Percentiles rank a stretch among this genome's conserved stretches.
These are phyloP conservation scores for Yasuhikotakia modesta DNA, from an alignment of 2,797 vertebrate genomes.

Conservation along the genomic window DNA sequence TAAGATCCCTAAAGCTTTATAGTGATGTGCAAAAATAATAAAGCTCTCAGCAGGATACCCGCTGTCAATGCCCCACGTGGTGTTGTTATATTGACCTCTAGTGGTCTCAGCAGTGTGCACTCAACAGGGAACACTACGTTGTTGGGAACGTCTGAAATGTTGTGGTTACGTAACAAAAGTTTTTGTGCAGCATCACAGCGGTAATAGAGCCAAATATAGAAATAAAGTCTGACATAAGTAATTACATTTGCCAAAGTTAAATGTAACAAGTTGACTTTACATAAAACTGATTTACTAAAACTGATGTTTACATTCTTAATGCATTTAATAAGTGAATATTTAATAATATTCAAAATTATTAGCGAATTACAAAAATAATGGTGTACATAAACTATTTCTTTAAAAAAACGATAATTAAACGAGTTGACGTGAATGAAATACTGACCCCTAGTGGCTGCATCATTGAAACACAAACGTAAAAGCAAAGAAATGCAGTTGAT, in stretches of 20 bases:
- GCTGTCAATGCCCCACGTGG: neutral
- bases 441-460: neutral
- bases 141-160: neutral
- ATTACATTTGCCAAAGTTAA: neutral
- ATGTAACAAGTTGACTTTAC: neutral
- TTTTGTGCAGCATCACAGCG: neutral
- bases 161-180: neutral
- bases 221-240: neutral
- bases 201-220: neutral
- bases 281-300: too few species aligned
- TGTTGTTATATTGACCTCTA: slow-evolving; percentile 12
- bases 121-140: neutral
- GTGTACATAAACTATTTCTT: neutral
- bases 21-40: neutral
- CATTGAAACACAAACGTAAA: neutral
- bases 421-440: too few species aligned
- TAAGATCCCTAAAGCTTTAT: neutral
- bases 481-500: too few species aligned
- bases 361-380: neutral
- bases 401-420: too few species aligned
- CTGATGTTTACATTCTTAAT: neutral
- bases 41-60: neutral
- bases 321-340: neutral
- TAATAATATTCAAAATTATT: neutral
- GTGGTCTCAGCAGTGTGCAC: neutral